These are phyloP conservation scores for Orbicella faveolata DNA, from an alignment of 64 coral and sea anemone genomes.

Conservation along the genomic window DNA sequence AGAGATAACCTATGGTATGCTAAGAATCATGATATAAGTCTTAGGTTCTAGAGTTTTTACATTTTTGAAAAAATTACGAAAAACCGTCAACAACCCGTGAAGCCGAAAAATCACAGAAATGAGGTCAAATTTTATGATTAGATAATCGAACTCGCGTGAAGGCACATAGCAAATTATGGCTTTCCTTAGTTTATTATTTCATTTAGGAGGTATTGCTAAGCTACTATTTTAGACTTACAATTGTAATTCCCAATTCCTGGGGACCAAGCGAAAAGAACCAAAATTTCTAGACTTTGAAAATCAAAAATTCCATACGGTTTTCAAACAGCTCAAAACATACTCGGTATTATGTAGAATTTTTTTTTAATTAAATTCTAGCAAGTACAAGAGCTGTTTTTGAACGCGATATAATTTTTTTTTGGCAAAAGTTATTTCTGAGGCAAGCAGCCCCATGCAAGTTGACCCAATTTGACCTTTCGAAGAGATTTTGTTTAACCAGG, in stretches of 20 bases:
- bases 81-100: too few relatives aligned
- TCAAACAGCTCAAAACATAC: conserved; percentile 47
- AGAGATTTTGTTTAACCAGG: conserved; percentile 24
- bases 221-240: too few relatives aligned
- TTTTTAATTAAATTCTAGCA: conserved; percentile 37
- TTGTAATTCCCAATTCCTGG: conserved; percentile 18
- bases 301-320: conserved; percentile 40
- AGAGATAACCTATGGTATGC: conserved; percentile 32
- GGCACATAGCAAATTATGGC: conserved; percentile 19
- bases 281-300: conserved; percentile 42
- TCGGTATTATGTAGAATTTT: conserved; percentile 51
- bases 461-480: conserved; percentile 29
- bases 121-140: background rate
- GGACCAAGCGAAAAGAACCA: conserved; percentile 25
- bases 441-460: conserved; percentile 28
- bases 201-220: background rate
- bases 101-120: background rate
- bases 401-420: conserved; percentile 26
- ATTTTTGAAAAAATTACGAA: too few relatives aligned
- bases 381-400: conserved; percentile 35
- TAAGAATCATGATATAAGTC: conserved; percentile 31
- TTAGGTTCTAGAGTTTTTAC: conserved; percentile 26
- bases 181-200: conserved; percentile 10
- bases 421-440: background rate
- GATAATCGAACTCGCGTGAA: conserved; percentile 21